Conservation (phyloP, 2,888 invertebrate species). For the Phymatocera aterrima region DNA sequence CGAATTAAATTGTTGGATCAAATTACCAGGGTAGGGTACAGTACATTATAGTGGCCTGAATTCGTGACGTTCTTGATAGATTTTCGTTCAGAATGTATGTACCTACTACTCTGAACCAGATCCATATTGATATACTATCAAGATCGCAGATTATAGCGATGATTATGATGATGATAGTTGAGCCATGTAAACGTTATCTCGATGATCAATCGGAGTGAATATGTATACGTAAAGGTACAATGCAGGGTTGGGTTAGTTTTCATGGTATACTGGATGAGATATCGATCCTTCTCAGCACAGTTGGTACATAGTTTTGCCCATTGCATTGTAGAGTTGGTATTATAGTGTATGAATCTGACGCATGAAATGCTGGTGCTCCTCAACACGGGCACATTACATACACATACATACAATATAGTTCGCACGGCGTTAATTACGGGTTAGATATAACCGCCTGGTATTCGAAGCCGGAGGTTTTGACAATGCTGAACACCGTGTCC, state of each 20-base stretch:
- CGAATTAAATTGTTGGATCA: background rate
- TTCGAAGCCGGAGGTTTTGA: background rate
- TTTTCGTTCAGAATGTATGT: background rate
- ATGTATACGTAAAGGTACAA: background rate
- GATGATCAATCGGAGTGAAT: background rate
- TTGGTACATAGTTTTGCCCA: background rate
- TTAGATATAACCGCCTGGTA: conserved; percentile 68
- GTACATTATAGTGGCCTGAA: no score
- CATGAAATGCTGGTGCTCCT: background rate
- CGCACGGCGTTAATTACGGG: conserved; percentile 74
- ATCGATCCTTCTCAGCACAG: background rate
- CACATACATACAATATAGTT: conserved; percentile 52
- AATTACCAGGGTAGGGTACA: no score
- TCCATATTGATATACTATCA: no score
- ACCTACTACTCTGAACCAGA: no score
- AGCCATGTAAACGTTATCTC: background rate
- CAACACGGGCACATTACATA: no score
- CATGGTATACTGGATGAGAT: background rate
- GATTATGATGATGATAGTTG: background rate
- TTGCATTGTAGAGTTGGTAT: background rate
- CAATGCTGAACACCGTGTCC: background rate
- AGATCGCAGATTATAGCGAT: no score
- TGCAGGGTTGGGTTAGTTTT: background rate
- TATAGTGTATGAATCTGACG: background rate
- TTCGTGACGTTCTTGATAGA: background rate